phyloP scores from a whole-genome alignment of 2,888 invertebrate species.

The Protula sp. region DNA sequence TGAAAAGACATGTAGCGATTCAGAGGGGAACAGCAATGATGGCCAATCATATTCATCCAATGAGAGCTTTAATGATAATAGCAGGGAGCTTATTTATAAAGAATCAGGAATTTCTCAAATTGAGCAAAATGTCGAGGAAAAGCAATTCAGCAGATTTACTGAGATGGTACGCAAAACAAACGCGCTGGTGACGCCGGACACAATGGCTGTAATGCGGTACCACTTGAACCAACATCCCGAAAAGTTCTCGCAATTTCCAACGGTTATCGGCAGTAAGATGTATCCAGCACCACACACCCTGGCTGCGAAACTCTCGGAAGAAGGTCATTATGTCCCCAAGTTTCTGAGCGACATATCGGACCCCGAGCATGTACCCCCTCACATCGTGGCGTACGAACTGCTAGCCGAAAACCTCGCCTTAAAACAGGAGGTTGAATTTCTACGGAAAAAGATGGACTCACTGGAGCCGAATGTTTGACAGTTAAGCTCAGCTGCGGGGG shows the following conservation, averaged over 20 bases:
- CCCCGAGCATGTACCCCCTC: slow-evolving; percentile 17
- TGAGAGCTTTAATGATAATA: no score
- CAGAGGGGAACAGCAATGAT: no score
- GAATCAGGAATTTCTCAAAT: not conserved
- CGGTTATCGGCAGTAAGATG: slow-evolving; percentile 15
- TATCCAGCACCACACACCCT: slow-evolving; percentile 15
- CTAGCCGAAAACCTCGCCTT: slow-evolving; percentile 11
- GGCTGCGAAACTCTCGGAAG: slow-evolving; percentile 4
- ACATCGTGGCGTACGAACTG: slow-evolving; percentile 19
- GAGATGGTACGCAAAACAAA: slow-evolving; percentile 11
- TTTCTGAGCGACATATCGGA: slow-evolving; percentile 17
- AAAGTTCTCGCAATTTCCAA: slow-evolving; percentile 17
- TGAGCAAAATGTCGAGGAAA: not conserved
- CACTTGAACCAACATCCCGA: slow-evolving; percentile 18
- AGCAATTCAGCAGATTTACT: slow-evolving; percentile 11
- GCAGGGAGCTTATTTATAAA: no score
- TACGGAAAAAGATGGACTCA: slow-evolving; percentile 2
- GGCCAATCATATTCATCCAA: no score
- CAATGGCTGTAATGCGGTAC: slow-evolving; percentile 7
- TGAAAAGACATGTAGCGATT: no score
- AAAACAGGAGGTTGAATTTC: slow-evolving; percentile 1
- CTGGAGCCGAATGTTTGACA: no score
- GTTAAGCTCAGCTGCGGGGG: not conserved
- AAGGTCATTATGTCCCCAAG: slow-evolving; percentile 11
- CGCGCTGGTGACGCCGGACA: slow-evolving; percentile 6